These are phyloP conservation scores for Gymnothorax javanicus DNA, from an alignment of 2,797 vertebrate genomes.

Conservation along the genomic window DNA sequence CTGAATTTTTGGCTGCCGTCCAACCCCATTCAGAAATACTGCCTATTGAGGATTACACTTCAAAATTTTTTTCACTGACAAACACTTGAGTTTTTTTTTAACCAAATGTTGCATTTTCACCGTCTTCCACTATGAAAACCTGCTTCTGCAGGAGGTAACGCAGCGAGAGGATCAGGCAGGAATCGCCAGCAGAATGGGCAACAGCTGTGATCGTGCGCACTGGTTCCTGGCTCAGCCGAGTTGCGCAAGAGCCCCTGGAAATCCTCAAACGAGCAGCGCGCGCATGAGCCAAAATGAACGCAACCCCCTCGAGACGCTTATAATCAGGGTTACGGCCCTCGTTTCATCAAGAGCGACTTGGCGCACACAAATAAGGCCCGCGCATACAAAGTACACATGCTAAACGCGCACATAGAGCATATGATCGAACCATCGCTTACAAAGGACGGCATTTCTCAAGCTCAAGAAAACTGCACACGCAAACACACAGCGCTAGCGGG, in stretches of 20 bases:
- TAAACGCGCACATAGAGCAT: background rate
- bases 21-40: constrained; percentile 1
- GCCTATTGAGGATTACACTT: background rate
- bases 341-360: too few species aligned
- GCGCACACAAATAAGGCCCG: too few species aligned
- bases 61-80: background rate
- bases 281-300: background rate
- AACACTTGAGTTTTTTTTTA: background rate
- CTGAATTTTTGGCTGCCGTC: background rate
- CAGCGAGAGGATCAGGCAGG: background rate
- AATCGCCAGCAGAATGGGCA: background rate
- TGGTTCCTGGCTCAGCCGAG: background rate
- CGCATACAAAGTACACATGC: background rate
- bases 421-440: too few species aligned
- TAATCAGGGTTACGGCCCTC: background rate
- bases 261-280: background rate
- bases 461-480: too few species aligned
- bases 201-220: background rate
- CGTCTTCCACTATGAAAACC: background rate
- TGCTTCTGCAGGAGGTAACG: background rate
- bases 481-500: too few species aligned
- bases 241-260: background rate
- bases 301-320: background rate
- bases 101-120: background rate
- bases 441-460: too few species aligned